These are phyloP conservation scores for Lepidocyrtinus sp. DNA, from an alignment of 2,888 invertebrate species.

Conservation along the genomic window DNA sequence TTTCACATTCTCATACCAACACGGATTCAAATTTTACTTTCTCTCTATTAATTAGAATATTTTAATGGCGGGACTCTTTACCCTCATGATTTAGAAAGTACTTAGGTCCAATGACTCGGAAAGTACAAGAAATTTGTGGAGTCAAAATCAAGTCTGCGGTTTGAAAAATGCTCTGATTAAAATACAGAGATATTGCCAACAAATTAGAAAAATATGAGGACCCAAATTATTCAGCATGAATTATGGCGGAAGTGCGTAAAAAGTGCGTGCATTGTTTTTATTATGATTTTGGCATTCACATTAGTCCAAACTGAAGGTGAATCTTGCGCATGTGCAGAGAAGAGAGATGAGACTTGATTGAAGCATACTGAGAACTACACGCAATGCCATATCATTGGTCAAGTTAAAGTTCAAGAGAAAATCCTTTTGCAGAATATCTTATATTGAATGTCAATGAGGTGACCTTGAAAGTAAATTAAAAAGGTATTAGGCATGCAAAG, in stretches of 20 bases:
- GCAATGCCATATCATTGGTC: conserved; percentile 7
- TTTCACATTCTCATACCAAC: background rate
- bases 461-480: conserved; percentile 44
- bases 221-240: background rate
- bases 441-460: conserved; percentile 31
- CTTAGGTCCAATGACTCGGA: background rate
- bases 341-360: no score
- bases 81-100: conserved; percentile 3
- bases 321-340: conserved; percentile 9
- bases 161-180: conserved; percentile 12
- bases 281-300: conserved; percentile 11
- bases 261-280: background rate
- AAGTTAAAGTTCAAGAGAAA: conserved; percentile 42
- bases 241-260: conserved; percentile 17
- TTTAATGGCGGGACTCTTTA: background rate
- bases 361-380: background rate
- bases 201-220: background rate
- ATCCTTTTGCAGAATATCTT: conserved; percentile 19
- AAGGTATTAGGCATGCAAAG: conserved; percentile 2
- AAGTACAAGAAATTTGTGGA: background rate
- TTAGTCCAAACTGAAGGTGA: conserved; percentile 8
- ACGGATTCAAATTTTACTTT: background rate
- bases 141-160: no score
- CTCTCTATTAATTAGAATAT: background rate
- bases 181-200: conserved; percentile 4